These are phyloP conservation scores for Psilanteris sp. DNA, from an alignment of 1,140 invertebrate genomes.

Conservation along the genomic window DNA sequence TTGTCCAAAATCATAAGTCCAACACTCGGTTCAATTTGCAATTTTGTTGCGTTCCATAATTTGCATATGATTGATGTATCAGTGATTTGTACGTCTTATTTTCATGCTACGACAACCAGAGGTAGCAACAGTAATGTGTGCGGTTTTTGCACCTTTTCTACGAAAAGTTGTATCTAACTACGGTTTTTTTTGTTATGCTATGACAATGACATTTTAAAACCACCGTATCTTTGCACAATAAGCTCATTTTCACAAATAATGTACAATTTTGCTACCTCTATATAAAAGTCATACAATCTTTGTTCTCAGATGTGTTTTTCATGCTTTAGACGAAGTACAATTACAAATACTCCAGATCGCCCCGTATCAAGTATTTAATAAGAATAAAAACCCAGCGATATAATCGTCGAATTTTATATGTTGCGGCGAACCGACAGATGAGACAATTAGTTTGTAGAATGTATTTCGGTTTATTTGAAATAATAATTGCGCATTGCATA, in stretches of 20 bases:
- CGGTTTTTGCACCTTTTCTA: slow-evolving; percentile 28
- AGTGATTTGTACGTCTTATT: slow-evolving; percentile 13
- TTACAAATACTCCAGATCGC: too few relatives aligned
- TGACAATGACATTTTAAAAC: slow-evolving; percentile 21
- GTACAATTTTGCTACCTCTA: slow-evolving; percentile 7
- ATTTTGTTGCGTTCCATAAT: slow-evolving; percentile 19
- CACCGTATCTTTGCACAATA: slow-evolving; percentile 1
- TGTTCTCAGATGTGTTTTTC: too few relatives aligned
- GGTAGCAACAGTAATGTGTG: slow-evolving; percentile 34
- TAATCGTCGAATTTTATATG: too few relatives aligned
- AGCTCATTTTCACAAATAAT: slow-evolving; percentile 10
- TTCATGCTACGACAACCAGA: slow-evolving; percentile 25
- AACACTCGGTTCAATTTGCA: too few relatives aligned
- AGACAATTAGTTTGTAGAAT: too few relatives aligned
- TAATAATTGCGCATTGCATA: too few relatives aligned
- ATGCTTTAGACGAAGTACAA: too few relatives aligned
- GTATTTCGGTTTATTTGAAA: too few relatives aligned
- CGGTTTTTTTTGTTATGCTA: slow-evolving; percentile 15
- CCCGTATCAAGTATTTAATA: too few relatives aligned
- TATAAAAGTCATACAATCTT: slow-evolving; percentile 14
- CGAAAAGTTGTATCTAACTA: slow-evolving; percentile 27
- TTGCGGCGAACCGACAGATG: too few relatives aligned
- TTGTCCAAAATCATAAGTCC: too few relatives aligned
- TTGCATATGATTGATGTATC: slow-evolving; percentile 11
- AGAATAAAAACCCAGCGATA: too few relatives aligned